Evolutionary conservation across 2,113 vertebrate species (phyloP).

Genomic region (Sylvilagus bachmani): DNA sequence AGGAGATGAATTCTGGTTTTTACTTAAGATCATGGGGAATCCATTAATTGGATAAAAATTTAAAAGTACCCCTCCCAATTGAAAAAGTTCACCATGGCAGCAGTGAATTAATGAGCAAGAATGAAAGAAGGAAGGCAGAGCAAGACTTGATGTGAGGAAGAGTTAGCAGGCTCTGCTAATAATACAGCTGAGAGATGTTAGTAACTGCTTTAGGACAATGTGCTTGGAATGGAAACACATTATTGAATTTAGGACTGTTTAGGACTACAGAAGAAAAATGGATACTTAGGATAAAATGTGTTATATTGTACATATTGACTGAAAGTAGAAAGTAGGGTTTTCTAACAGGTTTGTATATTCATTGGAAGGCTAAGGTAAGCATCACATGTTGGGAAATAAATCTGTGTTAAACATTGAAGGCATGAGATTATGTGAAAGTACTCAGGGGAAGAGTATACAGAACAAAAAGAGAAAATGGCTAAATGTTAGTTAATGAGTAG

Average conservation of each 20-base stretch:
- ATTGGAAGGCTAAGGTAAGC: background rate
- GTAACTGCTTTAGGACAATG: background rate
- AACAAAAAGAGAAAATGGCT: background rate
- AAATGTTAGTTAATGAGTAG: background rate
- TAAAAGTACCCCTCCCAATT: background rate
- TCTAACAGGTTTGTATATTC: background rate
- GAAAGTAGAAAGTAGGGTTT: constrained; percentile 13
- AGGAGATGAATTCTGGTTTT: background rate
- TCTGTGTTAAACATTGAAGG: background rate
- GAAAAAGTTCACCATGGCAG: background rate
- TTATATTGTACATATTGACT: background rate
- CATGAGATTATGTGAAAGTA: background rate
- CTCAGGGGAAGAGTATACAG: background rate
- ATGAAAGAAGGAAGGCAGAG: background rate
- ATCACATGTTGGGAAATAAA: background rate
- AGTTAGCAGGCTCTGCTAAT: background rate
- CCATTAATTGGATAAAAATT: background rate
- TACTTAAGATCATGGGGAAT: background rate
- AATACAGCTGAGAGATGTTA: background rate
- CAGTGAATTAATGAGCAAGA: background rate
- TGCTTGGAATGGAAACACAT: background rate
- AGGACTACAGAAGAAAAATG: background rate
- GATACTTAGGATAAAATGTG: background rate
- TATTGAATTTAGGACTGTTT: background rate
- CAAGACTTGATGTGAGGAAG: background rate